Evolutionary conservation across 2,113 vertebrate species (phyloP), one percentile per base, ranked within the genome.

Genomic region (Cacatua alba): DNA sequence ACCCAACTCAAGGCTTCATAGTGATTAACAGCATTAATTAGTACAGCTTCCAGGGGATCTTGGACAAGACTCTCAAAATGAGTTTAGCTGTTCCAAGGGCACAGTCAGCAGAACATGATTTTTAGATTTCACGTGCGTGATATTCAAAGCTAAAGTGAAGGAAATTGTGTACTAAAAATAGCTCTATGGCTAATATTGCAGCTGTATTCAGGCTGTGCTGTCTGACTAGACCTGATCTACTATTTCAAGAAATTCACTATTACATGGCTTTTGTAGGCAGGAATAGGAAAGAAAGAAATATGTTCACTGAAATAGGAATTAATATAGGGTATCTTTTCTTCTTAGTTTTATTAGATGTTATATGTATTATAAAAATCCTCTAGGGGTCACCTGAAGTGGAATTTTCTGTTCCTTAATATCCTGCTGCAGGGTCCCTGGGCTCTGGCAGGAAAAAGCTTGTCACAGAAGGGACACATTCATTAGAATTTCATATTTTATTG

Each of bases 401-500:
- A 88, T 83, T 97, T 95, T 95, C 84, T 79, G 46, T 81, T 92
- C 43, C 62, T 88, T 96, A 91, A 96, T 96, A 96, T 97, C 94
- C 96, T 96, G 95, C 82, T 90, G 69, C 85, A 93, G 31, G 35
- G 70, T 85, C 69, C 26, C 78, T 77, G 44, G 55, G 51, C 60
- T 92, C 63, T 77, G 51, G 49, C 59, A 96, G 95, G 87, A 95
- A 94, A 94, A 91, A 41, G 7, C 44, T 91, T 91, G 77, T 94
- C 89, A 52, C 31, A 87, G 70, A 69, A 59, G 57, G 65, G 65
- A 76, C 2, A 0, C 17, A 15, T 68, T 91, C 65, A 62, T 87
- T 79, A 82, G 63, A 91, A 71, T 84, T 86, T 64, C 26, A 5
- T 94, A 62, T 91, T 95, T 89, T 62, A 69, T 91, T 87, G 52